A percentile compares a stretch with the other conserved stretches of the same genome.
phyloP scores from a whole-genome alignment of 30 jellyfish, hydroid and myxozoan genomes.

The Turritopsis rubra region DNA sequence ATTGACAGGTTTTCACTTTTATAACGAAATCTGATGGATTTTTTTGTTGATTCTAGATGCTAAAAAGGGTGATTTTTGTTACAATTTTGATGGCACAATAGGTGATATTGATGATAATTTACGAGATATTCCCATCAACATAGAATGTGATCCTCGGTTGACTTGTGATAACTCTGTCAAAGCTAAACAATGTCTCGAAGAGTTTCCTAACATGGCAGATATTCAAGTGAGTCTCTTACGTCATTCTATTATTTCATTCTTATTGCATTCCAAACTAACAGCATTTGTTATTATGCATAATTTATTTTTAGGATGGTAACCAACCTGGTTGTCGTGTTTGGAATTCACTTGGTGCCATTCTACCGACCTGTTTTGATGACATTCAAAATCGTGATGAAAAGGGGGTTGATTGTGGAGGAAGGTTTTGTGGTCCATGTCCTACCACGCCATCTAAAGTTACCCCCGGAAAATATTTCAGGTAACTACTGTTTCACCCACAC shows the following conservation, averaged over 20 bases:
- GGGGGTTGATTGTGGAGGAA: constrained; percentile 37
- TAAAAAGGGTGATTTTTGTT: constrained; percentile 27
- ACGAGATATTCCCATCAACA: constrained; percentile 33
- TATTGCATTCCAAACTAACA: neutral
- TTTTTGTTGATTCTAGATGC: constrained; percentile 8
- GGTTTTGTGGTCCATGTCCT: constrained; percentile 26
- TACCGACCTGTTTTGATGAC: constrained; percentile 27
- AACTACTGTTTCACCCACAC: neutral
- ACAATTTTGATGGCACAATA: constrained; percentile 15
- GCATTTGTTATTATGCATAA: neutral
- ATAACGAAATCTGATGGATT: too few species aligned
- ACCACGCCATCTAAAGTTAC: constrained; percentile 2
- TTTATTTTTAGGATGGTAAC: neutral
- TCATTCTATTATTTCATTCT: too few species aligned
- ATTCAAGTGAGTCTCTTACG: constrained; percentile 4
- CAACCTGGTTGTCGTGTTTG: constrained; percentile 22
- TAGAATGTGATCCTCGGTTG: constrained; percentile 37
- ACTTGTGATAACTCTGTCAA: constrained; percentile 16
- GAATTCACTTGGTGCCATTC: constrained; percentile 22
- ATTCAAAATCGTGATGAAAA: constrained; percentile 35
- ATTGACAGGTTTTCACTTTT: too few species aligned
- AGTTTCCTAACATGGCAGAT: constrained; percentile 6
- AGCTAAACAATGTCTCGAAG: neutral
- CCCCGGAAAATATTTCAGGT: neutral
- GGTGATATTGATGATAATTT: constrained; percentile 26